These are phyloP conservation scores for Amblyornis subalaris DNA, from an alignment of 2,113 vertebrate species.

Conservation along the genomic window DNA sequence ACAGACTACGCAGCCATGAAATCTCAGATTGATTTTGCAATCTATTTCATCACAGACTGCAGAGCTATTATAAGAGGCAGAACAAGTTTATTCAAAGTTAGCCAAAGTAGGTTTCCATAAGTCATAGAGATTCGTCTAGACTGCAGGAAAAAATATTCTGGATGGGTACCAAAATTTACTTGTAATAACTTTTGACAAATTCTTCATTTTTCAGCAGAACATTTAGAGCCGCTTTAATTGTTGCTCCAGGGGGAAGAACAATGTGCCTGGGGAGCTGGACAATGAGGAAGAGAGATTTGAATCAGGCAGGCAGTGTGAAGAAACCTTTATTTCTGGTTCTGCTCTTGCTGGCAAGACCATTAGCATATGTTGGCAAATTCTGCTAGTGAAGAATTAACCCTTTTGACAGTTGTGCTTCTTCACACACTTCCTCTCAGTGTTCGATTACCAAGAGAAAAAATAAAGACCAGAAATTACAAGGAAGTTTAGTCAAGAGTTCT, in stretches of 20 bases:
- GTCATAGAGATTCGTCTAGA: neutral
- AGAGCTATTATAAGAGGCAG: neutral
- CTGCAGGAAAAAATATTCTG: neutral
- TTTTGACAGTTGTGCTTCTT: neutral
- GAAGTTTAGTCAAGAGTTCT: neutral
- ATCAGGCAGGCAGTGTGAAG: neutral
- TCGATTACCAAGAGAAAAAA: neutral
- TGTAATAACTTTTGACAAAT: neutral
- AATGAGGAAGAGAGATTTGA: neutral
- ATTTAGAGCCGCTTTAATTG: neutral
- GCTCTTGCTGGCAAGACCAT: neutral
- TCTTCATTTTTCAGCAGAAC: neutral
- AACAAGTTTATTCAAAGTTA: neutral
- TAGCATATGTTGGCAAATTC: neutral
- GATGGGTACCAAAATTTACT: neutral
- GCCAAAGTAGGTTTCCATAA: neutral
- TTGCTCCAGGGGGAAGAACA: neutral
- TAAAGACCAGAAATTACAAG: neutral
- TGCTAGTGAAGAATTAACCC: neutral
- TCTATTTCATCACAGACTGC: neutral
- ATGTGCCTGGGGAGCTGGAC: neutral
- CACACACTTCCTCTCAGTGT: accelerated
- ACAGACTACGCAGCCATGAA: neutral
- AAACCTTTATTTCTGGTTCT: neutral
- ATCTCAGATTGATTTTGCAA: neutral